A percentile compares a stretch with the other conserved stretches of the same genome.
Evolutionary conservation across 2,888 invertebrate genomes (phyloP).

Genomic region (Seladonia tumulorum): DNA sequence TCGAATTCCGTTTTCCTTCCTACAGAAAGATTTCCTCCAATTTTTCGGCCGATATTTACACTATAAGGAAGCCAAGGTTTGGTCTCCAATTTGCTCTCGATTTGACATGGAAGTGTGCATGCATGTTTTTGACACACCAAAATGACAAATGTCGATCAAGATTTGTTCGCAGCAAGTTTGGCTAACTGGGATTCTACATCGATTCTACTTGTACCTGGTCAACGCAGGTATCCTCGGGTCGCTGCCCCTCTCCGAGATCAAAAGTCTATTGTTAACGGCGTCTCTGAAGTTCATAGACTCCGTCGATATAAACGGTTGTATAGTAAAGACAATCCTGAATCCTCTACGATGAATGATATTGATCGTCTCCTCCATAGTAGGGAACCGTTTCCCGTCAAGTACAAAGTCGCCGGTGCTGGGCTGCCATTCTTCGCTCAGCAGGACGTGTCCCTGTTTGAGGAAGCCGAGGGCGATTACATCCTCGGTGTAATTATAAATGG

Average conservation of each 20-base stretch:
- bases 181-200: too few relatives aligned
- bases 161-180: too few relatives aligned
- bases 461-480: conserved; percentile 92
- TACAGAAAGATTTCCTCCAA: too few relatives aligned
- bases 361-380: conserved; percentile 91
- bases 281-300: conserved; percentile 93
- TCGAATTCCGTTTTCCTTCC: too few relatives aligned
- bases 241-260: conserved; percentile 92
- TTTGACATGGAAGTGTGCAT: too few relatives aligned
- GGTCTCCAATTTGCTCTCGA: too few relatives aligned
- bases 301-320: conserved; percentile 95
- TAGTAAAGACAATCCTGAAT: conserved; percentile 94
- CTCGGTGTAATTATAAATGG: conserved; percentile 93
- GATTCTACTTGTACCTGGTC: conserved; percentile 83
- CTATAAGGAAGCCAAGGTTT: too few relatives aligned
- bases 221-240: conserved; percentile 93
- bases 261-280: conserved; percentile 90
- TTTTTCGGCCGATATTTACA: too few relatives aligned
- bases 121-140: too few relatives aligned
- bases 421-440: conserved; percentile 94
- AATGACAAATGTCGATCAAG: too few relatives aligned
- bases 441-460: conserved; percentile 91
- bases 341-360: conserved; percentile 93
- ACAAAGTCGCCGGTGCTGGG: conserved; percentile 93
- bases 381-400: conserved; percentile 92